These are phyloP conservation scores for Thunnus maccoyii DNA, from an alignment of 2,113 vertebrate species.

Conservation along the genomic window DNA sequence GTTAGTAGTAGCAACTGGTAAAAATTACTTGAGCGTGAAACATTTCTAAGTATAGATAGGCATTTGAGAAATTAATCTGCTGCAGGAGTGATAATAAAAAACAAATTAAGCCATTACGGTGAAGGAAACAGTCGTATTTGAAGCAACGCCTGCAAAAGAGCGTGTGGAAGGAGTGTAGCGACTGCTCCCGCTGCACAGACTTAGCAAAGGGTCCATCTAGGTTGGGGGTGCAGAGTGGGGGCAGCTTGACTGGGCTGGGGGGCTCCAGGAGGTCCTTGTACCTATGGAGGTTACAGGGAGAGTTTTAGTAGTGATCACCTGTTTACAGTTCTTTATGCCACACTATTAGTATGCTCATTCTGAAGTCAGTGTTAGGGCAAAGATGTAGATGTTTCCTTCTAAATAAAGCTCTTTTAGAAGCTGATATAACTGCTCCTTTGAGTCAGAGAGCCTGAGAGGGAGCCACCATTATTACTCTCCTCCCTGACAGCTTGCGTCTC, in stretches of 20 bases:
- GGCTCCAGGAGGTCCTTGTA: slow-evolving; percentile 95
- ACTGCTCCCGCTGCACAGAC: slow-evolving; percentile 97
- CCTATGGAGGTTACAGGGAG: slow-evolving; percentile 77
- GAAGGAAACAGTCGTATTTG: slow-evolving; percentile 99
- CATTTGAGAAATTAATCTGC: no score
- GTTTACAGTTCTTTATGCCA: not conserved
- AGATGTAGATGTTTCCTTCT: slow-evolving; percentile 12
- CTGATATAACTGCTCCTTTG: slow-evolving; percentile 63
- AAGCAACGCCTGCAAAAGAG: slow-evolving; percentile 99
- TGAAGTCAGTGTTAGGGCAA: not conserved
- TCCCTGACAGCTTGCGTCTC: slow-evolving; percentile 67
- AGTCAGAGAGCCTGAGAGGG: slow-evolving; percentile 53
- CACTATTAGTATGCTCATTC: not conserved
- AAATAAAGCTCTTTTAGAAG: slow-evolving; percentile 65
- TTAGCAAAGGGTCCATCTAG: slow-evolving; percentile 95
- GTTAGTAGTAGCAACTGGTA: not conserved
- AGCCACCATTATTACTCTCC: slow-evolving; percentile 70
- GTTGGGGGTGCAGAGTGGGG: slow-evolving; percentile 97
- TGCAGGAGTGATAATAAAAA: not conserved
- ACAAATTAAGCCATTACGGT: slow-evolving; percentile 85
- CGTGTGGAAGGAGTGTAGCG: slow-evolving; percentile 97
- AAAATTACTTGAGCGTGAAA: no score
- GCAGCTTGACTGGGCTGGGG: slow-evolving; percentile 90
- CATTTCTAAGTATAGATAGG: no score
- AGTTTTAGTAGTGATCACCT: not conserved